Evolutionary conservation across 2,888 invertebrate species (phyloP), one percentile per base, ranked within the genome.

Genomic region (Byasa hedistus): DNA sequence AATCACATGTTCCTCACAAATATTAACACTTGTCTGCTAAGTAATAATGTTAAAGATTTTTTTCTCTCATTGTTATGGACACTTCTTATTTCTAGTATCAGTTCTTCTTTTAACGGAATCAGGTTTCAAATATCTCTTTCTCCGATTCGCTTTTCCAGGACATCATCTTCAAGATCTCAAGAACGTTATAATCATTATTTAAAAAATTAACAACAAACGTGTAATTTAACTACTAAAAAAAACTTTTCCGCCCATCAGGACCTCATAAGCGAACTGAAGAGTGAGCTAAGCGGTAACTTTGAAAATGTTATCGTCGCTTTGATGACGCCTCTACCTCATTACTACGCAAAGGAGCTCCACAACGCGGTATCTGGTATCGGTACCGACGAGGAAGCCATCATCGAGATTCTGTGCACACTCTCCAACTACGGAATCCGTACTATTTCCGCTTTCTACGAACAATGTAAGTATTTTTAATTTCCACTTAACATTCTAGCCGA

Each of bases 361-460:
- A 95, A 96, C 79, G 98, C 98, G 61, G 95, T 98, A 68, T 87
- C 95, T 73, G 98, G 98, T 39, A 58, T 96, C 57, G 98, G 98
- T 62, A 98, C 98, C 23, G 97, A 97, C 77, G 97, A 97, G 80
- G 96, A 96, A 79, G 96, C 97, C 60, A 95, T 98, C 79, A 96
- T 98, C 71, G 98, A 98, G 89, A 97, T 98, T 79, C 93, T 98
- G 64, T 97, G 97, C 92, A 97, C 98, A 0, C 91, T 98, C 52
- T 97, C 96, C 76, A 98, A 98, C 87, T 96, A 96, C 77, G 97
- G 97, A 75, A 96, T 97, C 78, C 93, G 95, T 72, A 96, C 96
- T 48, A 96, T 97, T 79, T 95, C 96, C 55, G 94, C 95, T 69
- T 96, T 96, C 85, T 97, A 97, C 83, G 95, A 96, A 81, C 94